These are phyloP conservation scores for Serrognathus titanus DNA, from an alignment of 2,888 invertebrate species.

Conservation along the genomic window DNA sequence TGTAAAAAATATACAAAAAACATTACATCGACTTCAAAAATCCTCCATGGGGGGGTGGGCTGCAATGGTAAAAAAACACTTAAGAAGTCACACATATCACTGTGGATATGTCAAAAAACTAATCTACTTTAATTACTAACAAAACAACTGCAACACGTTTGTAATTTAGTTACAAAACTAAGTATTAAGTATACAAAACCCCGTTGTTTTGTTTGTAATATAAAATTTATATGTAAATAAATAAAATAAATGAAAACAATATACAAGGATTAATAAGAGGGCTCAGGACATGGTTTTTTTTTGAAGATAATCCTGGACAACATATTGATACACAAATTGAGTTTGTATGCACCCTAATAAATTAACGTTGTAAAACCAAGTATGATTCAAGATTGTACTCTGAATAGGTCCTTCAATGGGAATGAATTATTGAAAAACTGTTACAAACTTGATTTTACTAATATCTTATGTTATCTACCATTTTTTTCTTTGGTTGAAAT, in stretches of 20 bases:
- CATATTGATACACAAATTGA: background rate
- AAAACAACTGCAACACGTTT: slow-evolving; percentile 3
- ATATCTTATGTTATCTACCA: background rate
- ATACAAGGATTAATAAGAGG: slow-evolving; percentile 6
- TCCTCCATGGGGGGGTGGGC: slow-evolving; percentile 43
- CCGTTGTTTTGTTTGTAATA: slow-evolving; percentile 16
- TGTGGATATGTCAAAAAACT: slow-evolving; percentile 48
- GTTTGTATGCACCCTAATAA: slow-evolving; percentile 13
- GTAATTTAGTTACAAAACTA: background rate
- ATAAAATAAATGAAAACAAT: slow-evolving; percentile 12
- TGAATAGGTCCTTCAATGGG: background rate
- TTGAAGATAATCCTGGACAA: slow-evolving; percentile 5
- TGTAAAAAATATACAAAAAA: slow-evolving; percentile 39
- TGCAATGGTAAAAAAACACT: slow-evolving; percentile 49
- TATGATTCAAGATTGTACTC: background rate
- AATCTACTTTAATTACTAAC: slow-evolving; percentile 16
- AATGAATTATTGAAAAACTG: background rate
- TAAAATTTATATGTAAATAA: slow-evolving; percentile 6
- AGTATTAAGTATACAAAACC: background rate
- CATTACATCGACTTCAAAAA: slow-evolving; percentile 42
- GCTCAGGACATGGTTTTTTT: slow-evolving; percentile 1
- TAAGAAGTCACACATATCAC: slow-evolving; percentile 48
- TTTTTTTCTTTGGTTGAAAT: background rate
- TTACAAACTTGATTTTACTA: background rate
- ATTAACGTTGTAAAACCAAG: slow-evolving; percentile 14